Evolutionary conservation across 2,888 invertebrate species (phyloP).

Genomic region (Cenopis cana): DNA sequence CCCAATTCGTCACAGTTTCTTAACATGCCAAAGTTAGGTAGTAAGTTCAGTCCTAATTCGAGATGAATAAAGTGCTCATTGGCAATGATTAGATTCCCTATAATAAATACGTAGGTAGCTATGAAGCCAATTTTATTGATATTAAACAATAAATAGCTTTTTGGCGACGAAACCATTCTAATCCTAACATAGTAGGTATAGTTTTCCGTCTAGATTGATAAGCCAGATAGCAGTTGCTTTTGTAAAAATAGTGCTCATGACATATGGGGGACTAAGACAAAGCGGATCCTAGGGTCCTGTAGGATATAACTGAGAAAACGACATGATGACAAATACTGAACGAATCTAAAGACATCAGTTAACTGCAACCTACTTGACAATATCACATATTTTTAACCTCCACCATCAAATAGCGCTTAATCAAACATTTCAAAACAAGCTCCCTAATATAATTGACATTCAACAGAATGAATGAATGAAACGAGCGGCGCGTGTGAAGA

Average conservation of each 20-base stretch:
- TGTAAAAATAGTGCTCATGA: too few relatives aligned
- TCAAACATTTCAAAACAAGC: conserved; percentile 43
- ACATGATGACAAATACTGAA: too few relatives aligned
- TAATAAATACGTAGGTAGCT: not conserved
- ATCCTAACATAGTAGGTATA: too few relatives aligned
- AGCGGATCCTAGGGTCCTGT: too few relatives aligned
- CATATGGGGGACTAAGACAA: too few relatives aligned
- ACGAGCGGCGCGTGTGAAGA: conserved; percentile 43
- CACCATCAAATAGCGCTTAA: conserved; percentile 23
- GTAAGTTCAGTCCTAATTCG: not conserved
- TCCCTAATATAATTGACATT: conserved; percentile 35
- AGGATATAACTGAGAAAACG: too few relatives aligned
- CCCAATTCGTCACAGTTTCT: not conserved
- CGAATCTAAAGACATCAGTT: too few relatives aligned
- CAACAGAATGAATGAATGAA: conserved; percentile 31
- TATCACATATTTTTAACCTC: conserved; percentile 14
- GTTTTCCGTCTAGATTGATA: too few relatives aligned
- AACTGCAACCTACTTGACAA: not conserved
- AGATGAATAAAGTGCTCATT: not conserved
- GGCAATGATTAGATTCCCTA: not conserved
- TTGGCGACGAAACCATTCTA: too few relatives aligned
- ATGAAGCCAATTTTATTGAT: not conserved
- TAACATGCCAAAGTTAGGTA: not conserved
- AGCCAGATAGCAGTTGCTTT: too few relatives aligned
- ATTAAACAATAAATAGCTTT: too few relatives aligned